Evolutionary conservation across 2,888 invertebrate genomes (phyloP).

Genomic region (Aplocera efformata): DNA sequence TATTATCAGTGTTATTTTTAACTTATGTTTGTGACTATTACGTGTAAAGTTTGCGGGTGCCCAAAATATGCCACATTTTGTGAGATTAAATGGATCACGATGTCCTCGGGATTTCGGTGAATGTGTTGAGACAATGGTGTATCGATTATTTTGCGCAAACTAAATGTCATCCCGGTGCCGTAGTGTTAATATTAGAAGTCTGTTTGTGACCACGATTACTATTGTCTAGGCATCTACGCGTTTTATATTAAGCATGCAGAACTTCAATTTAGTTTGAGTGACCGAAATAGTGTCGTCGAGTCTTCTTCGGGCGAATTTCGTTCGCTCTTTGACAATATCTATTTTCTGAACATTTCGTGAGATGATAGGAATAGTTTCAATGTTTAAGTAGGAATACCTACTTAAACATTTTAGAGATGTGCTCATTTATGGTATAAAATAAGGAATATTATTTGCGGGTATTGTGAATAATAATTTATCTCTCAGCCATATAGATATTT

Average conservation of each 20-base stretch:
- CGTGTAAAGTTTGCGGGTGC: slow-evolving; percentile 27
- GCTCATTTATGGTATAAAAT: too few species aligned
- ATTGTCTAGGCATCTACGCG: slow-evolving; percentile 78
- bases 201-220: slow-evolving; percentile 74
- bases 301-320: slow-evolving; percentile 56
- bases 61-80: slow-evolving; percentile 32
- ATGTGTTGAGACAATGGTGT: slow-evolving; percentile 79
- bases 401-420: neutral
- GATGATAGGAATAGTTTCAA: slow-evolving; percentile 25
- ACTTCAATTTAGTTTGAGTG: slow-evolving; percentile 69
- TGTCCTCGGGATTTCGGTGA: slow-evolving; percentile 64
- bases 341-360: slow-evolving; percentile 54
- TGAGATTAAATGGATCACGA: slow-evolving; percentile 43
- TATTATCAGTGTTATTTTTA: slow-evolving; percentile 62
- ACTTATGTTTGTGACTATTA: slow-evolving; percentile 39
- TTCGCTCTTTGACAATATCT: slow-evolving; percentile 57
- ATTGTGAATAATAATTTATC: too few species aligned
- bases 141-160: slow-evolving; percentile 80
- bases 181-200: slow-evolving; percentile 80
- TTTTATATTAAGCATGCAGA: slow-evolving; percentile 75
- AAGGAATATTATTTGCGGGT: too few species aligned
- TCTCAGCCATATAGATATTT: too few species aligned
- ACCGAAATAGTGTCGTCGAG: slow-evolving; percentile 70
- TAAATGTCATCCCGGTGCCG: slow-evolving; percentile 78
- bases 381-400: neutral